These are phyloP conservation scores for Mesodorylaimus sp. DNA, from an alignment of 2,888 invertebrate species.

Conservation along the genomic window DNA sequence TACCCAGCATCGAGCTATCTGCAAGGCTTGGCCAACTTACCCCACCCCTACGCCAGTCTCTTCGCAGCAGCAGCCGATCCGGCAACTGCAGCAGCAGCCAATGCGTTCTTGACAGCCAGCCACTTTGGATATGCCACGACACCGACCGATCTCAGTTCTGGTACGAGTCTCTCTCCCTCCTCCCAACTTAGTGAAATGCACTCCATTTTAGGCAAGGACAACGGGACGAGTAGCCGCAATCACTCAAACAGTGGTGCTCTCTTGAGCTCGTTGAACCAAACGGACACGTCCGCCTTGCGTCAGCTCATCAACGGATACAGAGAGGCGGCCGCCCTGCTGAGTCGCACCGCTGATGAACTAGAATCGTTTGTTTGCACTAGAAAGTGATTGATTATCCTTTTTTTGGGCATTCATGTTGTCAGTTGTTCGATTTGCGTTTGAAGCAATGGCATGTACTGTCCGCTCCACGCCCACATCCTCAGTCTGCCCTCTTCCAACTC, in stretches of 20 bases:
- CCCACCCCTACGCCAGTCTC: background rate
- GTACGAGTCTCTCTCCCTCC: too few species aligned
- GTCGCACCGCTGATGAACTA: background rate
- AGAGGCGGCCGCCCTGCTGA: slow-evolving; percentile 1
- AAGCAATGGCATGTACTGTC: too few species aligned
- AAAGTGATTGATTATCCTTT: background rate
- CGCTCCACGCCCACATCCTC: too few species aligned
- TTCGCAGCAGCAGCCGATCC: background rate
- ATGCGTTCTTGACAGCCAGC: background rate
- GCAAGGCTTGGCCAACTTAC: background rate
- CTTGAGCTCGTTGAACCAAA: background rate
- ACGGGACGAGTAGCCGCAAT: too few species aligned
- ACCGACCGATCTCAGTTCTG: background rate
- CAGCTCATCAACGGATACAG: slow-evolving; percentile 1
- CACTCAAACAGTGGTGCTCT: too few species aligned
- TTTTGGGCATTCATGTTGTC: too few species aligned
- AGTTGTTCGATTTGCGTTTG: too few species aligned
- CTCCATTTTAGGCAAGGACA: too few species aligned
- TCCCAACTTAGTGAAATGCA: too few species aligned
- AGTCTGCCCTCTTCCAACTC: too few species aligned
- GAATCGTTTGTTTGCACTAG: slow-evolving; percentile 13
- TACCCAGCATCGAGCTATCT: background rate
- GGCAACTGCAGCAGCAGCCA: background rate
- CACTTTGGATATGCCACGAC: background rate
- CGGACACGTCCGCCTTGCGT: background rate